Evolutionary conservation across 1,140 invertebrate species (phyloP), one percentile per base, ranked within the genome.

Genomic region (Dinothrombium tinctorium): DNA sequence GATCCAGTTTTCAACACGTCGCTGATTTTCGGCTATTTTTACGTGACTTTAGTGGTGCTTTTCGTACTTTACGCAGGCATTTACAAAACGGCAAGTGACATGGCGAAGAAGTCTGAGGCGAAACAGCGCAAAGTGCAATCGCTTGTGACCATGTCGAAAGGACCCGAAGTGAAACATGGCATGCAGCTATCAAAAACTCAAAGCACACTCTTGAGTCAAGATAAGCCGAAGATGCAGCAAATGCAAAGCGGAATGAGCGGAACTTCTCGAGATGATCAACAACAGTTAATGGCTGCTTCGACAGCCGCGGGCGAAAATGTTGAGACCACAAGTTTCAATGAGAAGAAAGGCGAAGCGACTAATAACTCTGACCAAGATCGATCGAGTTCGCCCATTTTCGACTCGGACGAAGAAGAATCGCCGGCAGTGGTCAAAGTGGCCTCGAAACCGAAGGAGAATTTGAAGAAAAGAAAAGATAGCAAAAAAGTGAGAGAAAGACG

Each of bases 1-100:
- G 86, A 96, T 61, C 87, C 90, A 0, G 69, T 95, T 20, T 99
- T 95, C 60, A 94, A 92, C 55, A 92, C 86, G 24, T 76, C 86
- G n/a, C 65, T 95, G 19, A 95, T 96, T 40, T 89, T 96, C 47
- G 81, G 78, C 20, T 99, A 99, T 56, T 98, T 92, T 58, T 96
- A 89, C 83, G 86, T 79, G 0, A 95, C 90, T 0, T 58, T 94
- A 1, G 72, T 89, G 20, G 79, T 95, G 2, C 65, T 95, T 4
- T 84, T 94, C 53, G 72, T 87, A 39, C 65, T 99, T 0, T 99
- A 99, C 57, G 81, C 75, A 31, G 87, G 89, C 2, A 99, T 99
- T 51, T 99, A 98, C 59, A 84, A 84, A 55, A 95, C 90, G 12
- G 92, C 92, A 0, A 86, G 92, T 52, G 77, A 89, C 49, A 87